phyloP scores from a whole-genome alignment of 1,140 invertebrate species.

The Drosophila subobscura region DNA sequence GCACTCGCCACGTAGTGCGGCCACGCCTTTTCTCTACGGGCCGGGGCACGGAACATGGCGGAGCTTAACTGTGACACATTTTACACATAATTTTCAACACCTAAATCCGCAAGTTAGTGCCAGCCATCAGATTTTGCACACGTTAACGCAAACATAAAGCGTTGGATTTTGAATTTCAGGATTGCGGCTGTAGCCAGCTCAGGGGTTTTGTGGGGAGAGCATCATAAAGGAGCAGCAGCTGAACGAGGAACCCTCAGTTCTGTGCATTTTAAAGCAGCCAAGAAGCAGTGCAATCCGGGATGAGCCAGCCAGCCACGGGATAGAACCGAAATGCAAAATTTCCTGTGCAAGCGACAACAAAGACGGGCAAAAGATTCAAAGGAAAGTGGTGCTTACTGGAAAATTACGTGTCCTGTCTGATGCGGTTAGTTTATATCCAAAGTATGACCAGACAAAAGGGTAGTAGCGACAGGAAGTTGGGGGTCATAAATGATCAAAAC shows the following conservation, averaged over 20 bases:
- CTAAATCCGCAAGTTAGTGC: constrained; percentile 81
- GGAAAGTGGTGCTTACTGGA: constrained; percentile 4
- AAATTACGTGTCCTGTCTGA: constrained; percentile 2
- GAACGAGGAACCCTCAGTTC: constrained; percentile 16
- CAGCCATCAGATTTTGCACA: constrained; percentile 79
- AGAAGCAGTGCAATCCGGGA: neutral
- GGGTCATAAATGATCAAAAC: neutral
- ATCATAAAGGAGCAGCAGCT: constrained; percentile 8
- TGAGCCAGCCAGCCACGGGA: neutral
- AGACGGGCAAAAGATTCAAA: constrained; percentile 13
- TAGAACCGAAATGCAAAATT: constrained; percentile 41
- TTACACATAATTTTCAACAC: constrained; percentile 81
- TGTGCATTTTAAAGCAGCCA: constrained; percentile 57
- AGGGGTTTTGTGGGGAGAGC: neutral
- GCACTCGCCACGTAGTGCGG: constrained; percentile 54
- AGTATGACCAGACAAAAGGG: constrained; percentile 14
- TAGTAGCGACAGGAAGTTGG: neutral
- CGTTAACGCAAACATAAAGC: constrained; percentile 80
- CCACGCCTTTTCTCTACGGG: constrained; percentile 23
- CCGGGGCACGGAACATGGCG: constrained; percentile 45
- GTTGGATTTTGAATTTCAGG: constrained; percentile 63
- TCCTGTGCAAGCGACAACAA: constrained; percentile 46
- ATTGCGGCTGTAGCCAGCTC: constrained; percentile 26
- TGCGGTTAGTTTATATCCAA: neutral
- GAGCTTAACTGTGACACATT: constrained; percentile 79